Evolutionary conservation across 2,113 vertebrate genomes (phyloP).

Genomic region (Psettodes erumei): DNA sequence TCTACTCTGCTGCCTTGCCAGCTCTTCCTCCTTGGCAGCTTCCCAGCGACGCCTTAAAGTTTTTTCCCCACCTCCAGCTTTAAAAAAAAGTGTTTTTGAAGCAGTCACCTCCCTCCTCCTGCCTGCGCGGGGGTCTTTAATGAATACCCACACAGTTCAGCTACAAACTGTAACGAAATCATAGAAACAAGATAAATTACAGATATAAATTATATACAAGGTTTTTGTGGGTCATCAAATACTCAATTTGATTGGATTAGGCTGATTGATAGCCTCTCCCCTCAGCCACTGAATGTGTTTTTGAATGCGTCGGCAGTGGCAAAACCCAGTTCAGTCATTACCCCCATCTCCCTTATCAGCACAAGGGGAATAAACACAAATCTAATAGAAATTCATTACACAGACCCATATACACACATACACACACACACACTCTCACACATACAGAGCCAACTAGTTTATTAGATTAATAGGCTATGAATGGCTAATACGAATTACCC

Average conservation of each 20-base stretch:
- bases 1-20: not conserved
- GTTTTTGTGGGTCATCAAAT: conserved; percentile 68
- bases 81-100: conserved; percentile 14
- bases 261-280: conserved; percentile 83
- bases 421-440: conserved; percentile 28
- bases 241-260: conserved; percentile 82
- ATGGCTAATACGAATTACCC: conserved; percentile 82
- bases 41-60: not conserved
- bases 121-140: not conserved
- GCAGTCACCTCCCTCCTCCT: not conserved
- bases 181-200: conserved; percentile 47
- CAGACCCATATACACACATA: conserved; percentile 39
- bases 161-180: conserved; percentile 34
- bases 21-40: not conserved
- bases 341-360: conserved; percentile 84
- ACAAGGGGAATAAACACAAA: conserved; percentile 88
- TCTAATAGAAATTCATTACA: conserved; percentile 88
- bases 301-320: conserved; percentile 80
- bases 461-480: conserved; percentile 84
- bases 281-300: conserved; percentile 73
- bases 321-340: conserved; percentile 82
- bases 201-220: conserved; percentile 48
- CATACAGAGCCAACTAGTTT: conserved; percentile 76
- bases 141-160: not conserved
- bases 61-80: not conserved